Evolutionary conservation across 2,797 vertebrate genomes (phyloP).

Genomic region (Danio choprae): DNA sequence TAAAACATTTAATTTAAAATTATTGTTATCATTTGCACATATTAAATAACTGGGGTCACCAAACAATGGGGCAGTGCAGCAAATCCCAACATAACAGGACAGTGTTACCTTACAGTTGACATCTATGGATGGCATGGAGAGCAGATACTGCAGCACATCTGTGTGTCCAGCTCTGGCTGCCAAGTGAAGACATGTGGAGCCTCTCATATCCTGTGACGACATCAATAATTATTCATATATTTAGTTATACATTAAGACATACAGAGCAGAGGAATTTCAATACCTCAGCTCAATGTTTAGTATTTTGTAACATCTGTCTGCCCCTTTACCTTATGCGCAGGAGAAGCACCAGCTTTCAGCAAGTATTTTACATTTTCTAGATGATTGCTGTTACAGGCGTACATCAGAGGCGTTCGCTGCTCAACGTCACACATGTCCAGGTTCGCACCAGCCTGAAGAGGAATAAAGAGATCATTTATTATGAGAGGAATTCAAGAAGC

Average conservation of each 20-base stretch:
- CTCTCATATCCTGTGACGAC: slow-evolving; percentile 85
- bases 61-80: neutral
- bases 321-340: slow-evolving; percentile 86
- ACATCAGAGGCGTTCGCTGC: slow-evolving; percentile 93
- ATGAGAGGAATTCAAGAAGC: too few relatives aligned
- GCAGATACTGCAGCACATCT: slow-evolving; percentile 86
- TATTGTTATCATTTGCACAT: too few relatives aligned
- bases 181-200: slow-evolving; percentile 94
- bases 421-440: slow-evolving; percentile 92
- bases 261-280: neutral
- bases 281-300: neutral
- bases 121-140: slow-evolving; percentile 86
- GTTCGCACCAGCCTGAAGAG: slow-evolving; percentile 89
- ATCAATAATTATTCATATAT: slow-evolving; percentile 23
- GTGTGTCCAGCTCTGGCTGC: slow-evolving; percentile 94
- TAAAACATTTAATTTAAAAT: too few relatives aligned
- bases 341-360: slow-evolving; percentile 90
- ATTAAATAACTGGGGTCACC: too few relatives aligned
- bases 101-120: slow-evolving; percentile 91
- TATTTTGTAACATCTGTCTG: neutral
- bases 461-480: neutral
- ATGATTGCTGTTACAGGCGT: slow-evolving; percentile 92
- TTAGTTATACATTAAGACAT: neutral
- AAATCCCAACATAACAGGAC: neutral
- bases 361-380: slow-evolving; percentile 94